Base-by-base conservation (phyloP, 2,113 vertebrate species). In the Chaenocephalus aceratus region DNA sequence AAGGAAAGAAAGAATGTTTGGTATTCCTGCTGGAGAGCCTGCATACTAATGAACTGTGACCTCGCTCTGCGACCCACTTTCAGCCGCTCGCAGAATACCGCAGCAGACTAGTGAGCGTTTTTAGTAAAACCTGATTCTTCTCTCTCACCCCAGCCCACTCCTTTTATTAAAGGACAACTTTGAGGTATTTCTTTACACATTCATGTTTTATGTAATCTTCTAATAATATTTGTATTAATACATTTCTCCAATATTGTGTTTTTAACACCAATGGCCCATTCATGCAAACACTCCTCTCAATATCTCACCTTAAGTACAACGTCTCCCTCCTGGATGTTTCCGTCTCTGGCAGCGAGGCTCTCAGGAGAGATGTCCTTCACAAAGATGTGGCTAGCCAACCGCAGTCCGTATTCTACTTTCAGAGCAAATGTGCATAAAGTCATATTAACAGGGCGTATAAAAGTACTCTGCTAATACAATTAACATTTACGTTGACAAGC, bases 311-410 rank as follows among this genome's bases (percentile, higher is more conserved):
- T 99, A 48, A 99, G 93, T 16, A 99, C 98, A 69, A 99, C 97
- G 82, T 99, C 98, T 80, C 98, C 98, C 94, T 99, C 98, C 91
- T 98, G 97, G 90, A 99, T 99, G 92, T 98, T 99, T 88, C 98
- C 98, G 79, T 99, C 98, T 94, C 97, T 96, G 58, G 97, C 98
- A 89, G 98, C 98, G 80, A 99, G 95, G 86, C 98, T 99, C 76
- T 99, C 98, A 15, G 98, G 97, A 12, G 98, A 99, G 90, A 99
- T 99, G 93, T 99, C 98, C 90, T 99, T 99, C 86, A 99, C 98
- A 93, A 99, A 99, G 86, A 99, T 99, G 92, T 99, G 98, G 92
- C 98, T 99, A 87, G 98, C 98, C 94, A 99, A 93, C 51, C 98
- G 96, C 81, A 99, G 94, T 80, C 97, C 98, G 81, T 99, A 99